Conservation (phyloP, 1,140 invertebrate genomes). For the Drosophila takahashii region DNA sequence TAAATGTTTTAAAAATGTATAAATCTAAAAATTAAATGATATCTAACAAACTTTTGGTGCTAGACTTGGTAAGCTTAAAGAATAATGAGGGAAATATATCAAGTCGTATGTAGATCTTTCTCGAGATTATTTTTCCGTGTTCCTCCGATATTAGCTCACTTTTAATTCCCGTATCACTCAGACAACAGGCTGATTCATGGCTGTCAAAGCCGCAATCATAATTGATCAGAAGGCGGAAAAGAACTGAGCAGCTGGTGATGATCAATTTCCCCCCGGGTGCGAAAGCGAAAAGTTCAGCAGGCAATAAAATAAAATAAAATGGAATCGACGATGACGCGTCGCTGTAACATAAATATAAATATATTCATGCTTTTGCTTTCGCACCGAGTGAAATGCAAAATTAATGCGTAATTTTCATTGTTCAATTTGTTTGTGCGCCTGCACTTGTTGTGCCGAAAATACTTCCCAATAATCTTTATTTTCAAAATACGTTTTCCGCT, state of each 20-base stretch:
- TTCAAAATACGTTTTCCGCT: constrained; percentile 48
- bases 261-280: constrained; percentile 36
- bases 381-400: constrained; percentile 29
- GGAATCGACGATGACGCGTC: constrained; percentile 18
- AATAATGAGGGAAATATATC: background rate
- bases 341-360: constrained; percentile 46
- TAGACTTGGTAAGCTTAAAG: too few relatives aligned
- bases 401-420: constrained; percentile 60
- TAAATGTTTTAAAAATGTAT: too few relatives aligned
- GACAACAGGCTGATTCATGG: constrained; percentile 19
- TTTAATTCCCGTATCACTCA: background rate
- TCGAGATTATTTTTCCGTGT: background rate
- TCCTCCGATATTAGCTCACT: background rate
- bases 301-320: constrained; percentile 26
- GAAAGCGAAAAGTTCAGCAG: constrained; percentile 75
- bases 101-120: background rate
- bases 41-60: too few relatives aligned
- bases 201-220: constrained; percentile 33
- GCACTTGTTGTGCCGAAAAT: constrained; percentile 26
- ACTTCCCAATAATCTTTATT: constrained; percentile 19
- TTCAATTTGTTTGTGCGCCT: constrained; percentile 28
- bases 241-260: constrained; percentile 33
- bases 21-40: too few relatives aligned
- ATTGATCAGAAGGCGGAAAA: constrained; percentile 58
- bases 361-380: constrained; percentile 26